Conservation (phyloP, 2,113 vertebrate genomes). For the Ammodytes dubius region DNA sequence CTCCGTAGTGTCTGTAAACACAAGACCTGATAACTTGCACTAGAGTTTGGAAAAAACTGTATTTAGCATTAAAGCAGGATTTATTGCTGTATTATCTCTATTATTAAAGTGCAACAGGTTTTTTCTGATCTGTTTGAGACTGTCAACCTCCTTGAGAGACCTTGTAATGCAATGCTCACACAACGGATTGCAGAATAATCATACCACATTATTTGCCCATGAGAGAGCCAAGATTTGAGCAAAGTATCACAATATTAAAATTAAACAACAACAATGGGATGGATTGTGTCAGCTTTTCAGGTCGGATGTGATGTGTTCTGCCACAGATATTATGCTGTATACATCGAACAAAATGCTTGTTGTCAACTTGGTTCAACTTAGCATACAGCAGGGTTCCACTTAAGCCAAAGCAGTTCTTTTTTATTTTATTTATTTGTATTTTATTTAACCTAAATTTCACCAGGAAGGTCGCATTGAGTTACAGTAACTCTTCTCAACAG, state of each 20-base stretch:
- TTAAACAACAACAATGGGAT: neutral
- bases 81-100: no score
- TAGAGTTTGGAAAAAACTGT: neutral
- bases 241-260: neutral
- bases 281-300: neutral
- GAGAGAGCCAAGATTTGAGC: neutral
- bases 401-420: neutral
- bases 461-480: no score
- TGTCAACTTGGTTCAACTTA: neutral
- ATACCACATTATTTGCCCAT: neutral
- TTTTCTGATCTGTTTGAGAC: no score
- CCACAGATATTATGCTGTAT: neutral
- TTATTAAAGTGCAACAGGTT: no score
- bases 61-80: no score
- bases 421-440: no score
- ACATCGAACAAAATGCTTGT: neutral
- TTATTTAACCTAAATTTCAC: no score
- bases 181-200: neutral
- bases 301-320: neutral
- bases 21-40: neutral
- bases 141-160: no score
- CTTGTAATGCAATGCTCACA: no score
- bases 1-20: neutral
- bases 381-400: neutral
- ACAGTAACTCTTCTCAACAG: no score